Evolutionary conservation across 2,113 vertebrate genomes (phyloP).

Genomic region (Peromyscus polionotus): DNA sequence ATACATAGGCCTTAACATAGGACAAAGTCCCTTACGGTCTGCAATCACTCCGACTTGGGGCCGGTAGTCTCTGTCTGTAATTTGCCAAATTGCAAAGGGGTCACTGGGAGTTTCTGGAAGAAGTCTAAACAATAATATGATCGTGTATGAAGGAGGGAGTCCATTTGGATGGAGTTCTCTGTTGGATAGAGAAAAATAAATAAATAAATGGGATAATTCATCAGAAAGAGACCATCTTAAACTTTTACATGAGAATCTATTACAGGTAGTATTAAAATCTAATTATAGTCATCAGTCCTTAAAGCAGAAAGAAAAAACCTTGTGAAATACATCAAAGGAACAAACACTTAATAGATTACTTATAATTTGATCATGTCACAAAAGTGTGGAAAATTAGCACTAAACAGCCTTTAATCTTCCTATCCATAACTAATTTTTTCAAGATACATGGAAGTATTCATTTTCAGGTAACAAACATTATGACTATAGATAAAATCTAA

Average conservation of each 20-base stretch:
- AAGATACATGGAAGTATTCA: not conserved
- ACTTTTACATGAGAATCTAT: not conserved
- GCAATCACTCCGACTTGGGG: slow-evolving; percentile 96
- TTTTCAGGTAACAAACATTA: slow-evolving; percentile 24
- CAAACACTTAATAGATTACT: slow-evolving; percentile 33
- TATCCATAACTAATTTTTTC: slow-evolving; percentile 16
- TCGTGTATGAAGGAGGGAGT: slow-evolving; percentile 93
- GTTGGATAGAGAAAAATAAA: slow-evolving; percentile 74
- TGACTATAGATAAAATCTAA: not conserved
- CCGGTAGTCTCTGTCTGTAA: slow-evolving; percentile 94
- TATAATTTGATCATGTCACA: slow-evolving; percentile 34
- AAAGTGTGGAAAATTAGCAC: slow-evolving; percentile 44
- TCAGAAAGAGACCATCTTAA: slow-evolving; percentile 54
- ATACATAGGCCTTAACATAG: slow-evolving; percentile 38
- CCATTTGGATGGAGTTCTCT: slow-evolving; percentile 97
- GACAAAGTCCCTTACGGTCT: slow-evolving; percentile 91
- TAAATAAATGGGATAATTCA: slow-evolving; percentile 18
- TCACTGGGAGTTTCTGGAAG: slow-evolving; percentile 94
- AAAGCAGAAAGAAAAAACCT: slow-evolving; percentile 3
- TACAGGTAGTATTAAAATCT: not conserved
- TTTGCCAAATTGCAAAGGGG: slow-evolving; percentile 98
- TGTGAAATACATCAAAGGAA: slow-evolving; percentile 35
- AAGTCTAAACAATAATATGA: slow-evolving; percentile 96
- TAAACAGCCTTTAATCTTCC: slow-evolving; percentile 11
- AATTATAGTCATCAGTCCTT: not conserved